Base-by-base conservation (phyloP, 2,888 invertebrate genomes). In the Drosophila aldrichi region DNA sequence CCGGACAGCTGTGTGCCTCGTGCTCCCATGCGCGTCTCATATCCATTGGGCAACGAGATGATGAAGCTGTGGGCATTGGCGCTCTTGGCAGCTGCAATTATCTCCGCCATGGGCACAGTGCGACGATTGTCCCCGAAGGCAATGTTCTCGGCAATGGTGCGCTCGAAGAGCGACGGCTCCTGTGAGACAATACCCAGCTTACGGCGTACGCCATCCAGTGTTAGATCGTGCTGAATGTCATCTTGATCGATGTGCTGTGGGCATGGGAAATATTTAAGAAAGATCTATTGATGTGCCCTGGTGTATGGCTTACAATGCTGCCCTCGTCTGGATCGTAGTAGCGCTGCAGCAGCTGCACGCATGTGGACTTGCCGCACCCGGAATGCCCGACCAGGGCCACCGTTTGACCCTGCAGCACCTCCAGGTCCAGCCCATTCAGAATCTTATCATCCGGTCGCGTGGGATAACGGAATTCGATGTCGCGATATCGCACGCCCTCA, bases 121-220 rank as follows among this genome's bases (percentile, higher is more conserved):
- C 96, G 93, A 0, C 94, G 94, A 91, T 96, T 97, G 92, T 97
- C 97, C 0, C 98, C 98, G 89, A 97, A 98, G 0, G 96, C 96
- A 84, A 98, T 97, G 91, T 98, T 98, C 87, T 97, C 97, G 0
- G 95, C 95, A 54, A 98, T 96, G 52, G 95, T 96, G 49, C 96
- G 94, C 90, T 97, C 96, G 92, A 98, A 97, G 0, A 98, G 94
- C 0, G 96, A 95, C 0, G 97, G 98, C 90, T 98, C 97, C 91
- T 98, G 98, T 0, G 97, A 96, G 8, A 98, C 96, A 48, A 97
- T 95, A 55, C 97, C 97, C 61, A 97, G 94, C 91, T 96, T 96
- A 14, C 94, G 93, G 1, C 98, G 94, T 3, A 97, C 93, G 63
- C 95, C 95, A 0, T 94, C 90, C 16, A 97, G 91, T 4, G 96